Conservation (phyloP, 1,140 invertebrate genomes). For the Neelides sp. region DNA sequence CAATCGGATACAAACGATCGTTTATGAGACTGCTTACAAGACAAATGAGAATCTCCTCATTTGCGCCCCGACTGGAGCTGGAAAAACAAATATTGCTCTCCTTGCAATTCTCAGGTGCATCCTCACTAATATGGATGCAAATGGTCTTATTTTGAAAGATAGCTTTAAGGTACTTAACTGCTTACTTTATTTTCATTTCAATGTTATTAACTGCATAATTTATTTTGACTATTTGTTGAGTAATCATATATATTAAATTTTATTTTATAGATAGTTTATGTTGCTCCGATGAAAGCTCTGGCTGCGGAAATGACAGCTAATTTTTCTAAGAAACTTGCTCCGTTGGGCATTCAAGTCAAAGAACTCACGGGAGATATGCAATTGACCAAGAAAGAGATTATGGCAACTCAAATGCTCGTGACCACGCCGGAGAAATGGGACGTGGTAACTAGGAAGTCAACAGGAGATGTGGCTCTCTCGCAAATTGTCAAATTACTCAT, state of each 20-base stretch:
- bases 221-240: background rate
- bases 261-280: conserved; percentile 74
- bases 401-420: conserved; percentile 93
- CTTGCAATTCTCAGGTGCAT: conserved; percentile 82
- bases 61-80: conserved; percentile 90
- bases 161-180: conserved; percentile 70
- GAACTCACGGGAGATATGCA: conserved; percentile 99
- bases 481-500: conserved; percentile 88
- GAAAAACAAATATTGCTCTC: conserved; percentile 97
- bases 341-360: conserved; percentile 66
- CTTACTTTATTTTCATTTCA: conserved; percentile 5
- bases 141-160: conserved; percentile 70
- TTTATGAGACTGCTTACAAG: conserved; percentile 72
- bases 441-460: conserved; percentile 89
- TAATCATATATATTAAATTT: conserved; percentile 9
- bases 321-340: conserved; percentile 67
- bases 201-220: too few species aligned
- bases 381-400: conserved; percentile 85
- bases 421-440: conserved; percentile 99
- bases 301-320: conserved; percentile 96
- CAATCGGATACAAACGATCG: conserved; percentile 91
- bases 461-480: conserved; percentile 73
- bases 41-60: conserved; percentile 94
- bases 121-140: conserved; percentile 64
- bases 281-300: conserved; percentile 98